Conservation (phyloP, 1,140 invertebrate genomes). For the Drosophila bocki region DNA sequence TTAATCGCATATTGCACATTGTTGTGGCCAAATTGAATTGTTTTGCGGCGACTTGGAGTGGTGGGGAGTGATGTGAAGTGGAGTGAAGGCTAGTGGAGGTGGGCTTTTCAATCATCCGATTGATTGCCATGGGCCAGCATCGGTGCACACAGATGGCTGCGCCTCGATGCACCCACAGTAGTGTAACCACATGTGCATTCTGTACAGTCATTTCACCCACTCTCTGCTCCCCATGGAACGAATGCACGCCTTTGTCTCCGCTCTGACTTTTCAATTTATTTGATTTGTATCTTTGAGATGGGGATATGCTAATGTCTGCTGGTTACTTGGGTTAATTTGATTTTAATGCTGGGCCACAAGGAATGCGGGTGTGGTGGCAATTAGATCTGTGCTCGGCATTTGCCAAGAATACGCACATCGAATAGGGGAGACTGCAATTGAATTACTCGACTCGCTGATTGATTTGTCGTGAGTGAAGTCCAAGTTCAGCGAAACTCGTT, state of each 20-base stretch:
- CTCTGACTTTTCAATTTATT: constrained; percentile 39
- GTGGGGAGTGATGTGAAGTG: neutral
- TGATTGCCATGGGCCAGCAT: constrained; percentile 22
- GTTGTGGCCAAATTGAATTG: constrained; percentile 44
- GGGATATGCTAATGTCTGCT: constrained; percentile 24
- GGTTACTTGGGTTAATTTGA: constrained; percentile 40
- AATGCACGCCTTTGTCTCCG: constrained; percentile 11
- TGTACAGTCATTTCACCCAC: neutral
- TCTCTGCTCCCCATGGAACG: constrained; percentile 1
- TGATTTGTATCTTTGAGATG: constrained; percentile 41
- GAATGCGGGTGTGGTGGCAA: constrained; percentile 39
- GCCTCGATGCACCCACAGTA: constrained; percentile 27
- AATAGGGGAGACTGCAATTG: constrained; percentile 20
- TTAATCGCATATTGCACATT: constrained; percentile 44
- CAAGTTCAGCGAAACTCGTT: constrained; percentile 24
- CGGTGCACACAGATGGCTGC: constrained; percentile 35
- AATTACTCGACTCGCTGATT: constrained; percentile 31
- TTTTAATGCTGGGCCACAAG: constrained; percentile 32
- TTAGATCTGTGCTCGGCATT: constrained; percentile 9
- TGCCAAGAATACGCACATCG: constrained; percentile 27
- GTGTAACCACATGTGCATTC: constrained; percentile 5
- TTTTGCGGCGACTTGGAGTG: constrained; percentile 21
- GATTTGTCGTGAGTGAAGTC: constrained; percentile 27
- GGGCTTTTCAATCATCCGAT: constrained; percentile 40
- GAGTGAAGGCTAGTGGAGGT: neutral